These are phyloP conservation scores for Cathartes aura DNA, from an alignment of 2,113 vertebrate species.

Conservation along the genomic window DNA sequence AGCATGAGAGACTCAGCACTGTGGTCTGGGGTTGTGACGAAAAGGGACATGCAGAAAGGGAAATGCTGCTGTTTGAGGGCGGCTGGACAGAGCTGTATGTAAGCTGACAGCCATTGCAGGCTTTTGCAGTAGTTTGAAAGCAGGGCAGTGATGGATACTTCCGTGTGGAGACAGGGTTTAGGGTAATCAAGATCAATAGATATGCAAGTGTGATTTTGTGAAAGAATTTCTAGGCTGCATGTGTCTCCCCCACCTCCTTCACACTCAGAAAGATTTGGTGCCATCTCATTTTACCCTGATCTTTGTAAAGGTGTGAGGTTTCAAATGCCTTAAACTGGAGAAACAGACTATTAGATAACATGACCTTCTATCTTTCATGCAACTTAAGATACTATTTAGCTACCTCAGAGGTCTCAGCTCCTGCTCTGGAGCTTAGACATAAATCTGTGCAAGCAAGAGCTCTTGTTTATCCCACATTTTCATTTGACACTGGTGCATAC, in stretches of 20 bases:
- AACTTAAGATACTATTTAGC: not conserved
- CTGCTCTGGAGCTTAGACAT: not conserved
- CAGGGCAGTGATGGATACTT: not conserved
- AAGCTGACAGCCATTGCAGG: not conserved
- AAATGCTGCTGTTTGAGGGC: not conserved
- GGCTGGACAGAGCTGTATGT: not conserved
- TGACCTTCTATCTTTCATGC: not conserved
- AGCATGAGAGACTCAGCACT: not conserved
- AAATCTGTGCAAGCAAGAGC: not conserved
- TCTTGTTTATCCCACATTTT: not conserved
- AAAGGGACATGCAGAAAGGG: not conserved
- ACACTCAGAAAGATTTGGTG: not conserved
- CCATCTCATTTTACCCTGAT: not conserved
- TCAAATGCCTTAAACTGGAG: not conserved
- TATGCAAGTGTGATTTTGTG: not conserved
- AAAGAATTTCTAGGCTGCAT: not conserved
- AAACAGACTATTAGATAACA: not conserved
- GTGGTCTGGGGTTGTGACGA: not conserved
- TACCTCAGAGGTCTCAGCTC: not conserved
- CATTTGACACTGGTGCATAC: rapidly evolving
- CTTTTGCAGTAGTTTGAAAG: not conserved
- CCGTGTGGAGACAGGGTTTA: not conserved
- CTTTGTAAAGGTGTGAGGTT: not conserved
- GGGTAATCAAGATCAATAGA: not conserved
- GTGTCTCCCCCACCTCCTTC: not conserved